Percentiles rank a stretch among this genome's conserved stretches.
Evolutionary conservation across 2,797 vertebrate species (phyloP).

Genomic region (Scleropages formosus): DNA sequence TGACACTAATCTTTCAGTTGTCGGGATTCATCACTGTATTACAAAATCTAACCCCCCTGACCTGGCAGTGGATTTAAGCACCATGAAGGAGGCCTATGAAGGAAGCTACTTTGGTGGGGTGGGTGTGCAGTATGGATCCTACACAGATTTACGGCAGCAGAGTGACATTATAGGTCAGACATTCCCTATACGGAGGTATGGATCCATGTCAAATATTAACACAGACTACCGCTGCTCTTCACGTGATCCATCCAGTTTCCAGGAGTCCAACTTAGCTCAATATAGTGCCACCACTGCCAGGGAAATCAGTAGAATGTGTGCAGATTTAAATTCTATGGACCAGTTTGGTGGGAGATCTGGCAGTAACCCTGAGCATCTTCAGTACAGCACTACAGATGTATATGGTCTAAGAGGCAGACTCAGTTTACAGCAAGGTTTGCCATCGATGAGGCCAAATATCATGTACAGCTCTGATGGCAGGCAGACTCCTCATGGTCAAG

Average conservation of each 20-base stretch:
- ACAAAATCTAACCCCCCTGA: conserved; percentile 81
- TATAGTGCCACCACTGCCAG: conserved; percentile 96
- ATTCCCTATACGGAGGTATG: conserved; percentile 88
- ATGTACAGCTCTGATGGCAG: conserved; percentile 83
- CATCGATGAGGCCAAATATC: conserved; percentile 74
- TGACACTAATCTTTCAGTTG: conserved; percentile 91
- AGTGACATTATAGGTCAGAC: conserved; percentile 79
- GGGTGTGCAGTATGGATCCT: conserved; percentile 92
- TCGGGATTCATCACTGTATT: conserved; percentile 78
- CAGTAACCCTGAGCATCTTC: conserved; percentile 81
- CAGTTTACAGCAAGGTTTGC: conserved; percentile 66
- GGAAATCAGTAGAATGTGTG: conserved; percentile 98
- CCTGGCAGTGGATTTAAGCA: conserved; percentile 78
- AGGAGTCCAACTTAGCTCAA: conserved; percentile 93
- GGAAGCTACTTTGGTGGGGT: conserved; percentile 72
- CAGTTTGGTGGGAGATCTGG: conserved; percentile 75
- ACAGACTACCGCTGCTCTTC: conserved; percentile 88
- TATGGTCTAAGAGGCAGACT: conserved; percentile 60
- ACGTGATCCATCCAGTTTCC: conserved; percentile 83
- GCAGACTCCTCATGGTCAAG: conserved; percentile 72
- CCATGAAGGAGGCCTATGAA: conserved; percentile 87
- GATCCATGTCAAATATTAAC: conserved; percentile 91
- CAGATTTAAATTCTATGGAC: conserved; percentile 96
- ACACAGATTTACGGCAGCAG: conserved; percentile 89
- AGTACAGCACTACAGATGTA: conserved; percentile 73